These are phyloP conservation scores for Poliocrania exsul DNA, from an alignment of 2,797 vertebrate genomes.

Conservation along the genomic window DNA sequence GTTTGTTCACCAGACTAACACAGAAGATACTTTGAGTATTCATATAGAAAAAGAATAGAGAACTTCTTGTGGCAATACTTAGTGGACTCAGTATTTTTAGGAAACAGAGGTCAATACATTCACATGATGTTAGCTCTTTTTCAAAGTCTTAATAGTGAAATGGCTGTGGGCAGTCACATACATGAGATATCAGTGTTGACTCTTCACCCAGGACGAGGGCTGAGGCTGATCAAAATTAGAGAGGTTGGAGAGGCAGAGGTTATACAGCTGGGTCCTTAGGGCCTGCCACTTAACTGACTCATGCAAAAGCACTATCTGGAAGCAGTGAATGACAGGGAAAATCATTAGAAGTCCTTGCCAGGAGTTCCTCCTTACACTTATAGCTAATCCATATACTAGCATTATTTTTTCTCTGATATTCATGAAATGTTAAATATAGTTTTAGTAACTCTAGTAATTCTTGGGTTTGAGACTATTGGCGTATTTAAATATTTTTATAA, in stretches of 20 bases:
- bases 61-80: background rate
- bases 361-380: background rate
- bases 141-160: background rate
- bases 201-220: background rate
- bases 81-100: background rate
- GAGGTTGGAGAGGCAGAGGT: background rate
- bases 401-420: background rate
- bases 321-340: background rate
- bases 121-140: background rate
- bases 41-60: background rate
- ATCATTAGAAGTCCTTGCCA: background rate
- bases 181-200: background rate
- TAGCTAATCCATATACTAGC: background rate
- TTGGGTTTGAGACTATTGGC: background rate
- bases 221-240: background rate
- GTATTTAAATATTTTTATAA: background rate
- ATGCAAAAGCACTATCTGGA: background rate
- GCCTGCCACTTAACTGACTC: background rate
- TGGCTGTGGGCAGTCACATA: background rate
- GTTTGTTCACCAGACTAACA: background rate
- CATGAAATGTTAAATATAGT: background rate
- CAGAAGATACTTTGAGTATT: background rate
- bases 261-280: background rate
- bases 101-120: background rate
- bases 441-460: background rate